Percentiles rank a stretch among this genome's conserved stretches.
phyloP scores from a whole-genome alignment of 2,888 invertebrate genomes.

The Dascillus cervinus region DNA sequence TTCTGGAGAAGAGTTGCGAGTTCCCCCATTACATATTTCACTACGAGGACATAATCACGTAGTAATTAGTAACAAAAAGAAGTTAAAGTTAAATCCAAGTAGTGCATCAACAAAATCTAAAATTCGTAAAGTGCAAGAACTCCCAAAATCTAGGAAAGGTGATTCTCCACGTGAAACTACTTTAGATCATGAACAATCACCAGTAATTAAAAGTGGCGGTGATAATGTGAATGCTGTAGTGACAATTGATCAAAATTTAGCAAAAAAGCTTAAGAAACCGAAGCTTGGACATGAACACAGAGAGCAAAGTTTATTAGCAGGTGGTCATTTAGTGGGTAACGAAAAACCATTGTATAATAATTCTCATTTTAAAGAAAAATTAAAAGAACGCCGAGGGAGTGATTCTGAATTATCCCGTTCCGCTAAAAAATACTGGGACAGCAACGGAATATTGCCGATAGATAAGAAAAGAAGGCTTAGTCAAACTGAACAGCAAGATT shows the following conservation, averaged over 20 bases:
- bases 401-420: conserved; percentile 42
- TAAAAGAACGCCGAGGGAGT: conserved; percentile 47
- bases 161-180: conserved; percentile 7
- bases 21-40: conserved; percentile 84
- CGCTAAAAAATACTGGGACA: conserved; percentile 39
- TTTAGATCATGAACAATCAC: conserved; percentile 4
- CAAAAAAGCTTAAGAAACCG: conserved; percentile 26
- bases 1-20: conserved; percentile 62
- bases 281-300: conserved; percentile 29
- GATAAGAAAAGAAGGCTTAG: conserved; percentile 60
- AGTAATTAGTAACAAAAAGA: conserved; percentile 71
- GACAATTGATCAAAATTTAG: conserved; percentile 18
- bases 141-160: conserved; percentile 15
- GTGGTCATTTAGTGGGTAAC: conserved; percentile 27
- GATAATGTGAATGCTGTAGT: conserved; percentile 10
- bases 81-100: conserved; percentile 18
- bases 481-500: conserved; percentile 42
- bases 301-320: conserved; percentile 42
- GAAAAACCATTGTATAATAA: conserved; percentile 14
- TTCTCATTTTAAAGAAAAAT: conserved; percentile 25
- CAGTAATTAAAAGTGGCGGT: conserved; percentile 1
- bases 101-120: conserved; percentile 27
- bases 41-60: conserved; percentile 77
- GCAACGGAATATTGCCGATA: conserved; percentile 53
- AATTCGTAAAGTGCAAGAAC: conserved; percentile 27